These are phyloP conservation scores for Ceraclea dissimilis DNA, from an alignment of 2,888 invertebrate genomes.

Conservation along the genomic window DNA sequence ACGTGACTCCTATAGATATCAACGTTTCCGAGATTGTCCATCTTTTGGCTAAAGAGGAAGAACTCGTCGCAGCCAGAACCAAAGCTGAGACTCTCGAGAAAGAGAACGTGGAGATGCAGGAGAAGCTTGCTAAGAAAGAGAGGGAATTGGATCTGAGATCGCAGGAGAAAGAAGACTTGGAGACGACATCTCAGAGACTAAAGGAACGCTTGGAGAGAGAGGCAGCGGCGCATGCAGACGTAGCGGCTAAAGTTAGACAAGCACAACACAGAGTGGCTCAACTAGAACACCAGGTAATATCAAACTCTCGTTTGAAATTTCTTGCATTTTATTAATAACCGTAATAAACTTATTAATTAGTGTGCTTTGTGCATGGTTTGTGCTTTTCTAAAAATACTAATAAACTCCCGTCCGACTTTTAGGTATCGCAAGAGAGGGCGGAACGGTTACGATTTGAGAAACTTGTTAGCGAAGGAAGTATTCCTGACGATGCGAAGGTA, in stretches of 20 bases:
- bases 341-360: neutral
- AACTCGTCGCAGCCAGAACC: slow-evolving; percentile 75
- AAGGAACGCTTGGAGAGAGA: slow-evolving; percentile 87
- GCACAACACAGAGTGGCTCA: slow-evolving; percentile 51
- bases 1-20: slow-evolving; percentile 77
- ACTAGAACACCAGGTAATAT: slow-evolving; percentile 49
- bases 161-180: slow-evolving; percentile 89
- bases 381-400: neutral
- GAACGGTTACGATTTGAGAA: slow-evolving; percentile 78
- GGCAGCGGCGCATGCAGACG: slow-evolving; percentile 79
- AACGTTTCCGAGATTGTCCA: slow-evolving; percentile 89
- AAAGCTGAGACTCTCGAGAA: slow-evolving; percentile 84
- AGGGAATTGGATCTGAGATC: slow-evolving; percentile 83
- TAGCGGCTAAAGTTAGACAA: slow-evolving; percentile 61
- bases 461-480: slow-evolving; percentile 81
- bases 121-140: slow-evolving; percentile 83
- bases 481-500: slow-evolving; percentile 90
- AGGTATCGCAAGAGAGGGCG: slow-evolving; percentile 67
- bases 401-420: slow-evolving; percentile 29
- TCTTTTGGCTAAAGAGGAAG: slow-evolving; percentile 87
- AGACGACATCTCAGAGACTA: slow-evolving; percentile 70
- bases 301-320: too few relatives aligned
- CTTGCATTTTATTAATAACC: too few relatives aligned
- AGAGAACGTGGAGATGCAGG: slow-evolving; percentile 81
- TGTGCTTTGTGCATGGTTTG: neutral